These are phyloP conservation scores for Dasysyrphus albostriatus DNA, from an alignment of 2,888 invertebrate genomes.

Conservation along the genomic window DNA sequence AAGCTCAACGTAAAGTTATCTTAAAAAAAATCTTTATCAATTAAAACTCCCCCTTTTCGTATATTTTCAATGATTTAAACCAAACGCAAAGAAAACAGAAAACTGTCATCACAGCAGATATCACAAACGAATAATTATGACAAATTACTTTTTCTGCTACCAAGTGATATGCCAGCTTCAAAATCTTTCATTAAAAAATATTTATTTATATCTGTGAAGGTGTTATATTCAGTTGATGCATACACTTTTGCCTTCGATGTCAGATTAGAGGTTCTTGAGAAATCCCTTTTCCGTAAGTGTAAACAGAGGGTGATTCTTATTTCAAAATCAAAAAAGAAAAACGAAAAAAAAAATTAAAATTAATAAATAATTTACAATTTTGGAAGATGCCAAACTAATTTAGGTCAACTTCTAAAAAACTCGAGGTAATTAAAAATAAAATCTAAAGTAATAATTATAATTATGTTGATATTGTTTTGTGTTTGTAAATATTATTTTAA, in stretches of 20 bases:
- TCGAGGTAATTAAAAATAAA: too few species aligned
- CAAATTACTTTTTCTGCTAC: conserved; percentile 52
- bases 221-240: conserved; percentile 1
- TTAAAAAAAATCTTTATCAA: background rate
- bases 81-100: conserved; percentile 7
- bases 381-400: too few species aligned
- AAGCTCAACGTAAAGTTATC: background rate
- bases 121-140: conserved; percentile 62
- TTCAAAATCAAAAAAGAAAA: too few species aligned
- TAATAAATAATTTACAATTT: too few species aligned
- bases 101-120: conserved; percentile 45
- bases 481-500: too few species aligned
- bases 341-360: too few species aligned
- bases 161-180: conserved; percentile 30
- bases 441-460: too few species aligned
- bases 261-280: conserved; percentile 48
- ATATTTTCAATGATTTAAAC: background rate
- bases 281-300: conserved; percentile 1
- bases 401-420: too few species aligned
- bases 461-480: too few species aligned
- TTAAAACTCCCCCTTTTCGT: background rate
- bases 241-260: conserved; percentile 32
- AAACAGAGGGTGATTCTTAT: background rate
- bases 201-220: conserved; percentile 64
- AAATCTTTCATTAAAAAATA: conserved; percentile 54